Conservation (phyloP, 2,888 invertebrate species). For the Pseudeuparius sepicola region DNA sequence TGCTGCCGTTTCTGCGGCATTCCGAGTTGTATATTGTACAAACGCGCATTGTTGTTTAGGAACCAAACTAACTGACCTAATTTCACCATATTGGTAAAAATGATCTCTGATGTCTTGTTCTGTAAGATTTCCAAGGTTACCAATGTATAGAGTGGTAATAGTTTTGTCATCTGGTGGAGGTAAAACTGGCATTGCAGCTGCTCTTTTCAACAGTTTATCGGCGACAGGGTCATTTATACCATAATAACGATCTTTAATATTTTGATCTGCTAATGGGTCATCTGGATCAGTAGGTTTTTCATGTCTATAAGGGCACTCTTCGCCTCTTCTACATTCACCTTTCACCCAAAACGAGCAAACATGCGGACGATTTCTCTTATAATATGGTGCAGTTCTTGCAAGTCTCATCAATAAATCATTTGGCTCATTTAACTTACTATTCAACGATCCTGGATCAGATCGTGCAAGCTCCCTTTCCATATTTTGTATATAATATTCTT, state of each 20-base stretch:
- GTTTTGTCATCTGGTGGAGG: conserved; percentile 93
- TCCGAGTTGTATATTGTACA: conserved; percentile 86
- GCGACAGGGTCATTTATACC: conserved; percentile 95
- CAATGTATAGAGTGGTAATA: conserved; percentile 96
- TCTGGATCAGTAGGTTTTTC: conserved; percentile 96
- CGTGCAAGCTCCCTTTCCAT: conserved; percentile 59
- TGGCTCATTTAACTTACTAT: conserved; percentile 65
- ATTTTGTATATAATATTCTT: conserved; percentile 89
- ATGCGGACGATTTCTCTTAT: conserved; percentile 89
- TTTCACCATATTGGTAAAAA: conserved; percentile 98
- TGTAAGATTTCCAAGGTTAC: conserved; percentile 82
- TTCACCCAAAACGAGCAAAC: conserved; percentile 99
- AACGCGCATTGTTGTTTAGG: conserved; percentile 94
- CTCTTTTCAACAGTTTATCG: conserved; percentile 81
- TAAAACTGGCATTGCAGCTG: conserved; percentile 87
- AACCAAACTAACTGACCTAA: conserved; percentile 85
- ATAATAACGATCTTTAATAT: conserved; percentile 89
- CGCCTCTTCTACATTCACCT: conserved; percentile 90
- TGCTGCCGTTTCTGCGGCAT: conserved; percentile 87
- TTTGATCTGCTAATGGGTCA: conserved; percentile 92
- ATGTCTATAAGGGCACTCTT: conserved; percentile 92
- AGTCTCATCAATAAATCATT: conserved; percentile 77
- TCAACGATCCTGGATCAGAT: conserved; percentile 43
- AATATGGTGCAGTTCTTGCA: conserved; percentile 88
- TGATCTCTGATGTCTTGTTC: conserved; percentile 91